Evolutionary conservation across 2,797 vertebrate species (phyloP), one percentile per base, ranked within the genome.

Genomic region (Aulostomus chinensis): DNA sequence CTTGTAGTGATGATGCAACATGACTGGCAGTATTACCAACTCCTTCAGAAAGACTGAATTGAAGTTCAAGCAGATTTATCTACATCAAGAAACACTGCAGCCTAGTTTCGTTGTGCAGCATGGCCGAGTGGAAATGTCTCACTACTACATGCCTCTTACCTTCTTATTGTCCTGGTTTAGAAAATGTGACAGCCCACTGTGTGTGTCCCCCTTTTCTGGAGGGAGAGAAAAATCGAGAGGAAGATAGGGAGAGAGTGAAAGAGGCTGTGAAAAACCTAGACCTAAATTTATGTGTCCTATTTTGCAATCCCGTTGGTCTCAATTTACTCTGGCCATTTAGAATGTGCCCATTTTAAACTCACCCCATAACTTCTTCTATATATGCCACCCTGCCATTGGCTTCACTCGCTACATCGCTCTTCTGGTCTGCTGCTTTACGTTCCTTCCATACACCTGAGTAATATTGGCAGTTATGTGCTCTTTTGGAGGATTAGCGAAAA

Each of bases 281-380:
- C 66, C 76, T 86, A 87, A 77, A 90, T 89, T 85, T 89, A 86
- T 75, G 70, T 88, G 89, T 86, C 85, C 88, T 85, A 86, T 85
- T 90, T 89, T 80, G 71, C 71, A 80, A 67, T 70, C 81, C 73
- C 29, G 63, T 77, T 77, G 81, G 75, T 88, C 83, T 89, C 69
- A 74, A 83, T 87, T 81, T 82, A 80, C 75, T 80, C 63, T 8
- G 48, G 53, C 76, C 75, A 71, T 86, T 89, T 81, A 56, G 76
- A 78, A 69, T 63, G 62, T 73, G 66, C 68, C 76, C 78, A 71
- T 79, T 84, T 86, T 72, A 68, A 79, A 84, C 73, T 80, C 62
- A 20, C 49, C 67, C 71, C 66, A 54, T 76, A 83, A 83, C 76
- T 81, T 85, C 47, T 30, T 59, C 60, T 37, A 8, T 30, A 42